Percentiles rank a stretch among this genome's conserved stretches.
Evolutionary conservation across 2,113 vertebrate genomes (phyloP).

Genomic region (Pyrgilauda ruficollis): DNA sequence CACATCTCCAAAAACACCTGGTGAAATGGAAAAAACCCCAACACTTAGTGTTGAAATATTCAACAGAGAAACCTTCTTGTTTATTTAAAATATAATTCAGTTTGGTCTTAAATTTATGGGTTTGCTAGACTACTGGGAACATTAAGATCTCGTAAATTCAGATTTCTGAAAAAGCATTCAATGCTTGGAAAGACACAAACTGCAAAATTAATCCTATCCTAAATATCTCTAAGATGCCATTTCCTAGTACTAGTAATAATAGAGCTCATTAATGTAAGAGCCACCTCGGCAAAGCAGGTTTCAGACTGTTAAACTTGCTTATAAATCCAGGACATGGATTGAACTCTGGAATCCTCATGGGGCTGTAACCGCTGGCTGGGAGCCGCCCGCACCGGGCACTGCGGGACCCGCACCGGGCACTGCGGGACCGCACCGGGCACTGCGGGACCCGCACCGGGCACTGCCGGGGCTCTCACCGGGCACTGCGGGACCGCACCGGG

Average conservation of each 20-base stretch:
- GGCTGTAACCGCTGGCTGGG: background rate
- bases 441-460: no score
- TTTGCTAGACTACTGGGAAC: background rate
- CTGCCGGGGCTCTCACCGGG: no score
- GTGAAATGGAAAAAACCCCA: background rate
- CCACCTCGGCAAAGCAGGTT: background rate
- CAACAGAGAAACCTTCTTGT: background rate
- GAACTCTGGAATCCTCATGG: background rate
- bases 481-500: background rate
- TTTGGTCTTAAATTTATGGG: background rate
- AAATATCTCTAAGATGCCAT: background rate
- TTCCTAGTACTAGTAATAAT: background rate
- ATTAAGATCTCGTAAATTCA: background rate
- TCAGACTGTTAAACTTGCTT: background rate
- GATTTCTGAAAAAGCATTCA: background rate
- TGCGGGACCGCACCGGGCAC: no score
- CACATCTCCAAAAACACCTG: background rate
- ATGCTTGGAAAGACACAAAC: background rate
- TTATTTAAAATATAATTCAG: background rate
- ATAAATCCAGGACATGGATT: background rate
- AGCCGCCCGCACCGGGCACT: accelerated
- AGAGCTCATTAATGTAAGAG: background rate
- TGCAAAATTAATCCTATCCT: background rate
- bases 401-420: no score
- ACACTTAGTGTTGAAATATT: background rate